Base-by-base conservation (phyloP, 2,888 invertebrate genomes). In the Pardosa pseudoannulata region DNA sequence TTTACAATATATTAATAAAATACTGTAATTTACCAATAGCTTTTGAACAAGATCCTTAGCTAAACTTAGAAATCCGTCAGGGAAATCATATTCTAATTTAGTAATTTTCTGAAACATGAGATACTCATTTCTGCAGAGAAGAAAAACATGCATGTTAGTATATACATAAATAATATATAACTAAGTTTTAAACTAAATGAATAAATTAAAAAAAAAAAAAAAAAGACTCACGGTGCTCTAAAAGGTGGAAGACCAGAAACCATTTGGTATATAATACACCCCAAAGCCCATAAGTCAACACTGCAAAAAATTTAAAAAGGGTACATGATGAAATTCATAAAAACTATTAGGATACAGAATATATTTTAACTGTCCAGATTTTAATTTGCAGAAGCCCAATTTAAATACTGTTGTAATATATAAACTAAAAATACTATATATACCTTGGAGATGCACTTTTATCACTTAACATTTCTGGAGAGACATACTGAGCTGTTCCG, bases 401-500 rank as follows among this genome's bases (percentile, higher is more conserved):
- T n/a, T n/a, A n/a, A n/a, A n/a, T n/a, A n/a, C n/a, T n/a, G n/a
- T n/a, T n/a, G n/a, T n/a, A n/a, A n/a, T n/a, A n/a, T n/a, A n/a
- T n/a, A n/a, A n/a, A n/a, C n/a, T n/a, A n/a, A n/a, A n/a, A n/a
- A n/a, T 36, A 11, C 46, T 16, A 28, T 16, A n/a, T n/a, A 68
- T 75, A 89, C 89, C 89, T 89, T 71, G 87, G 88, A 27, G 89
- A 89, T 23, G 89, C 87, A 46, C 67, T 82, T 79, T 95, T 94
- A 91, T 96, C 95, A 87, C 95, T 95, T 73, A 99, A 93, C 88
- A 99, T 94, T 93, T 99, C 99, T 1, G 99, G 99, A 80, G 98
- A 98, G 0, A 99, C 98, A 92, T 99, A 99, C 91, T 99, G 98
- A 1, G 99, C 98, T 13, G 99, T 99, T 72, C 99, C 99, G 16